Conservation (phyloP, 2,113 vertebrate species). For the Myiozetetes cayanensis region DNA sequence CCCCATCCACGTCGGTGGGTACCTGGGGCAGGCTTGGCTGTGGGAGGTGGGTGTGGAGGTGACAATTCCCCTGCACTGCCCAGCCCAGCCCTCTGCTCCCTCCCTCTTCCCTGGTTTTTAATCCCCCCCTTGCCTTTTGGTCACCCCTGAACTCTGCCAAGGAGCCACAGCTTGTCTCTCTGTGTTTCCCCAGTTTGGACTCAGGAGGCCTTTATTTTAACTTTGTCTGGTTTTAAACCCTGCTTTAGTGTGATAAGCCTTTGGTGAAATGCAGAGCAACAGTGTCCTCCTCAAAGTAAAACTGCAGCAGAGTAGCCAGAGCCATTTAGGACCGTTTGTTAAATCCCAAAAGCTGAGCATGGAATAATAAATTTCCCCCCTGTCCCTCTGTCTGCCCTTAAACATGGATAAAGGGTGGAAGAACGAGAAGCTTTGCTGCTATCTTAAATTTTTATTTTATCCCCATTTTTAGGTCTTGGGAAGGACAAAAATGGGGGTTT, state of each 20-base stretch:
- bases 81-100: not conserved
- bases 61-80: not conserved
- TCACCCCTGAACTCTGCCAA: not conserved
- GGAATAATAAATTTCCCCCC: not conserved
- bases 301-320: not conserved
- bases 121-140: not conserved
- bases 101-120: not conserved
- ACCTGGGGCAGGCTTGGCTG: not conserved
- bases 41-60: no score
- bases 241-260: not conserved
- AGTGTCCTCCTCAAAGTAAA: not conserved
- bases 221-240: not conserved
- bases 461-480: not conserved
- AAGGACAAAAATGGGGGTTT: not conserved
- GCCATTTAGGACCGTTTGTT: not conserved
- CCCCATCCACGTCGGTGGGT: conserved; percentile 95
- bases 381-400: not conserved
- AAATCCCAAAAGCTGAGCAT: not conserved
- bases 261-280: not conserved
- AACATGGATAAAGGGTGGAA: not conserved
- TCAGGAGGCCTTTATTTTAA: not conserved
- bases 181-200: not conserved
- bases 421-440: not conserved
- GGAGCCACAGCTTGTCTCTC: rapidly evolving
- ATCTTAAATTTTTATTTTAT: not conserved